Evolutionary conservation across 1,140 invertebrate genomes (phyloP), one percentile per base, ranked within the genome.

Genomic region (Lucilia cuprina): DNA sequence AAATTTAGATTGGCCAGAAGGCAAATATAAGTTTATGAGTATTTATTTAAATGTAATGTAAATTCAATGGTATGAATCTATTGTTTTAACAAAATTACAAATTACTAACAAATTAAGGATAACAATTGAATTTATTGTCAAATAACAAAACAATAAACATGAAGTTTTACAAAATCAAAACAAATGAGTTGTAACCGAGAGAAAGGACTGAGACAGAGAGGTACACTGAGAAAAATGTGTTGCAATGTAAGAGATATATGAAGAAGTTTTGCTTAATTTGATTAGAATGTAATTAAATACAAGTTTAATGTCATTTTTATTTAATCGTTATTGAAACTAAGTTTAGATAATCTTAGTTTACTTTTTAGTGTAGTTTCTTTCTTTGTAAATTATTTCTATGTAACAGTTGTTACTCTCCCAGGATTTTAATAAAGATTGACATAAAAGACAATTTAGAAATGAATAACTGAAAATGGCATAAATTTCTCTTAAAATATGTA

Each of bases 61-160:
- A 41, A 41, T 41, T 0, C 5, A 70, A n/a, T 25, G 21, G n/a
- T 25, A 70, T 14, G n/a, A 17, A n/a, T 70, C 65, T 70, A 70
- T 70, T 70, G 65, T 70, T 70, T 70, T 70, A 70, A 70, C 21
- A 21, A 70, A 70, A 70, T 70, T 70, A 70, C 65, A 70, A 70
- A 70, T 70, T 70, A 70, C 65, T 21, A 70, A 70, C 65, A 70
- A 70, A 70, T 70, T 70, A 70, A 70, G 65, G 65, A 70, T 70
- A 70, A 70, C 65, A 70, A 70, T 70, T 70, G 65, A 70, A 70
- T 70, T 70, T 70, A 25, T 70, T 70, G 65, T 25, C 19, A 70
- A 70, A 70, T 70, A 70, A 70, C 65, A 70, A 70, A 21, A n/a
- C n/a, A 10, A 70, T 70, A 70, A 70, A 70, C 65, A 70, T 70